Percentiles rank a stretch among this genome's conserved stretches.
These are phyloP conservation scores for Oxyruncus cristatus DNA, from an alignment of 2,113 vertebrate genomes.

Conservation along the genomic window DNA sequence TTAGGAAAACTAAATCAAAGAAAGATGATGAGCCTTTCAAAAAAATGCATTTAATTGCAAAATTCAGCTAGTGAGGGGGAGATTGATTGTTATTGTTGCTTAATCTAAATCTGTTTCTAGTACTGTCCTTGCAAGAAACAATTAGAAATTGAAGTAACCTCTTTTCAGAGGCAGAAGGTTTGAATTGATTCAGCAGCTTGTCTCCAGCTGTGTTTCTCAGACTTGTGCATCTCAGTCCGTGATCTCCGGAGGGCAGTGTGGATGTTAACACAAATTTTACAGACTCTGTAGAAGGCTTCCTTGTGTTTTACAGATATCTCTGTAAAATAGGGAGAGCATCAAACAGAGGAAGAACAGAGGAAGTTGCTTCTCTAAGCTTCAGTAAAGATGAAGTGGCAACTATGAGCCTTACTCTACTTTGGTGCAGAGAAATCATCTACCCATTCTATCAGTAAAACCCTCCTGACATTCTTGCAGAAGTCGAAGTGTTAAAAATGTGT, in stretches of 20 bases:
- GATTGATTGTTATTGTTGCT: neutral
- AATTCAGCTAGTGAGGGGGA: neutral
- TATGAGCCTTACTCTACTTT: neutral
- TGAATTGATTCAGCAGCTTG: neutral
- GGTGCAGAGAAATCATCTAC: neutral
- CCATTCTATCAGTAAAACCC: neutral
- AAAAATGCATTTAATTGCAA: neutral
- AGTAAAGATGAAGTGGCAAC: neutral
- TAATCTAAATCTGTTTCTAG: neutral
- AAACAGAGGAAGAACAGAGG: neutral
- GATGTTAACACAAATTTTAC: neutral
- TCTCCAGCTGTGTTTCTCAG: neutral
- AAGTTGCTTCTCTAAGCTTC: neutral
- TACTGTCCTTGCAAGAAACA: neutral
- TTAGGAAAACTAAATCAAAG: neutral
- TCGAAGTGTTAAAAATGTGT: neutral
- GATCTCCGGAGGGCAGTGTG: slow-evolving; percentile 13
- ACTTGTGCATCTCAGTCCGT: neutral
- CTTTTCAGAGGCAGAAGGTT: neutral
- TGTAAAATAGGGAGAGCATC: neutral
- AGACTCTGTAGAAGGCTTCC: neutral
- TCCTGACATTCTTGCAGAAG: neutral
- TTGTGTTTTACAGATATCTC: neutral
- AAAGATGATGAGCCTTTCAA: neutral
- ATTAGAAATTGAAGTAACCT: neutral